These are phyloP conservation scores for Drosophila nigromelanica DNA, from an alignment of 1,140 invertebrate species.

Conservation along the genomic window DNA sequence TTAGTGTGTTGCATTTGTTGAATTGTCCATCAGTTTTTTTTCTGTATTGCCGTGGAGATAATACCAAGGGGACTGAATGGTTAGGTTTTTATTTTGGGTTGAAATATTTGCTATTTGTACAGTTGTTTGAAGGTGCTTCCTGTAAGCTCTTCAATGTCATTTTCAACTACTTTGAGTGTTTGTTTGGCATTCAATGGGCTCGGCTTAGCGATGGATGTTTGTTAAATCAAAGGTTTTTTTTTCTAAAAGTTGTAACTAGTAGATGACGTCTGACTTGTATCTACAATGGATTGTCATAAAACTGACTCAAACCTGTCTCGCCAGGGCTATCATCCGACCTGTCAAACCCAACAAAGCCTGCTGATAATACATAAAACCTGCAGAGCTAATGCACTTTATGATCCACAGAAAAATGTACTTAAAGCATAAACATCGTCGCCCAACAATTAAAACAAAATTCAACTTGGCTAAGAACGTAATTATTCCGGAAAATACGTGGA, in stretches of 20 bases:
- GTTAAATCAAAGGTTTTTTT: background rate
- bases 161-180: slow-evolving; percentile 8
- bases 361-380: slow-evolving; percentile 11
- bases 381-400: background rate
- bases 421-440: slow-evolving; percentile 18
- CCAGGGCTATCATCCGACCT: slow-evolving; percentile 6
- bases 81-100: slow-evolving; percentile 17
- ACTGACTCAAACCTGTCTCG: background rate
- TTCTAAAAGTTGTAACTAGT: background rate
- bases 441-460: slow-evolving; percentile 33
- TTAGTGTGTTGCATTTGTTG: slow-evolving; percentile 69
- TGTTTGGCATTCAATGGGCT: slow-evolving; percentile 14
- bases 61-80: slow-evolving; percentile 53
- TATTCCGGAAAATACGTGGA: slow-evolving; percentile 54
- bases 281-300: slow-evolving; percentile 10
- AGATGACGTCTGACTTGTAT: background rate
- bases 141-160: background rate
- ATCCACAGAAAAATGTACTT: slow-evolving; percentile 1
- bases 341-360: slow-evolving; percentile 16
- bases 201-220: background rate
- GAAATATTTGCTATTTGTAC: slow-evolving; percentile 58
- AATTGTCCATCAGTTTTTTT: slow-evolving; percentile 31
- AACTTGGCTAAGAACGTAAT: slow-evolving; percentile 47
- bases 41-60: slow-evolving; percentile 73
- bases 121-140: slow-evolving; percentile 41